Base-by-base conservation (phyloP, 2,797 vertebrate species). In the Xenentodon cancila region DNA sequence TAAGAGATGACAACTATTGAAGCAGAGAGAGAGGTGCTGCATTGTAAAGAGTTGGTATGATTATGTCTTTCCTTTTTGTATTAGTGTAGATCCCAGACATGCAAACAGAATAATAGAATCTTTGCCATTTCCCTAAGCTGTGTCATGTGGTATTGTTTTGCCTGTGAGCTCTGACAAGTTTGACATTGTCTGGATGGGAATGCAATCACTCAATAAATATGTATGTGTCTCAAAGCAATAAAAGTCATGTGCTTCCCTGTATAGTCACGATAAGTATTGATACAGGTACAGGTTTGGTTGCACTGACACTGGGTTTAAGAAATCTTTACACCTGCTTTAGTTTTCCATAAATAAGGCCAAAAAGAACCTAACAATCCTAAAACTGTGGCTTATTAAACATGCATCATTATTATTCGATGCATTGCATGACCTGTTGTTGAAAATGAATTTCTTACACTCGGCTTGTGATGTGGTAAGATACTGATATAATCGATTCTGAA, bases 61-160 rank as follows among this genome's bases (percentile, higher is more conserved):
- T 75, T 70, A 73, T 54, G 64, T 53, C 47, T 66, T 78, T 80
- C 64, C 65, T 76, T 58, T 75, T 68, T 67, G 69, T 52, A 72
- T 70, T 82, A 78, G 65, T 76, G 75, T 68, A 75, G 81, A 86
- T 79, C 78, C 65, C 44, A 59, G 25, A 53, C 79, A 79, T 71
- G 84, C 82, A 88, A 88, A 86, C 77, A 81, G 69, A 82, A 80
- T 66, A 81, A 84, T 76, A 81, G 70, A 77, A 79, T 81, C 71
- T 70, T 75, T 51, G 48, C 82, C 79, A 64, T 86, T 80, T 89
- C 79, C 59, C 68, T 80, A 84, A 84, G 81, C 84, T 80, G 74
- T 80, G 77, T 88, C 81, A 87, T 88, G 81, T 88, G 88, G 79
- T 70, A 68, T 80, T 85, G 85, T 82, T 89, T 88, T 88, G 81